phyloP scores from a whole-genome alignment of 1,140 invertebrate genomes.

The Bombus confusus region DNA sequence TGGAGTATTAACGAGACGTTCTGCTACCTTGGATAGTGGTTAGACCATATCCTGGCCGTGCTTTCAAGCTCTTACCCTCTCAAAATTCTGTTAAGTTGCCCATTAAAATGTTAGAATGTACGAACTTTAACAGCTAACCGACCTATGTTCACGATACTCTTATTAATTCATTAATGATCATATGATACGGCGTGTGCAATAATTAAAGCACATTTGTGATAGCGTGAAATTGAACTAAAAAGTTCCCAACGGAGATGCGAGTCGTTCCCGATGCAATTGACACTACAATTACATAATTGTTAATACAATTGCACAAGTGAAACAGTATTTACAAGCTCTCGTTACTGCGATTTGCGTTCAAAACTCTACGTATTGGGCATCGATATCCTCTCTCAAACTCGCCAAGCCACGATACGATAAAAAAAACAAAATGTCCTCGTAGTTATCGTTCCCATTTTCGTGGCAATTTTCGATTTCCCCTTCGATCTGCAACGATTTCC shows the following conservation, averaged over 20 bases:
- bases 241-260: neutral
- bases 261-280: neutral
- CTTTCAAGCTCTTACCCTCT: too few species aligned
- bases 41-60: too few species aligned
- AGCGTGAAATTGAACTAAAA: neutral
- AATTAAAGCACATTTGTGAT: neutral
- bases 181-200: neutral
- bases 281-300: neutral
- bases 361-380: neutral
- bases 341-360: neutral
- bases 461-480: slow-evolving; percentile 6
- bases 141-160: neutral
- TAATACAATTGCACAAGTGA: neutral
- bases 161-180: neutral
- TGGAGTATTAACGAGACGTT: too few species aligned
- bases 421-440: slow-evolving; percentile 7
- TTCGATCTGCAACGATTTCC: slow-evolving; percentile 16
- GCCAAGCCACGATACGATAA: neutral
- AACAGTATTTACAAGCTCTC: neutral
- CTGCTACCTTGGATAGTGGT: too few species aligned
- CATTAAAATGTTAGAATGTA: too few species aligned
- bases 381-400: neutral
- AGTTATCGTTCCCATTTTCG: neutral
- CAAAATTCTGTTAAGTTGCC: too few species aligned
- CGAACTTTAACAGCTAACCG: too few species aligned